These are phyloP conservation scores for Aurelia coerulea DNA, from an alignment of 30 jellyfish, hydroid and myxozoan genomes.

Conservation along the genomic window DNA sequence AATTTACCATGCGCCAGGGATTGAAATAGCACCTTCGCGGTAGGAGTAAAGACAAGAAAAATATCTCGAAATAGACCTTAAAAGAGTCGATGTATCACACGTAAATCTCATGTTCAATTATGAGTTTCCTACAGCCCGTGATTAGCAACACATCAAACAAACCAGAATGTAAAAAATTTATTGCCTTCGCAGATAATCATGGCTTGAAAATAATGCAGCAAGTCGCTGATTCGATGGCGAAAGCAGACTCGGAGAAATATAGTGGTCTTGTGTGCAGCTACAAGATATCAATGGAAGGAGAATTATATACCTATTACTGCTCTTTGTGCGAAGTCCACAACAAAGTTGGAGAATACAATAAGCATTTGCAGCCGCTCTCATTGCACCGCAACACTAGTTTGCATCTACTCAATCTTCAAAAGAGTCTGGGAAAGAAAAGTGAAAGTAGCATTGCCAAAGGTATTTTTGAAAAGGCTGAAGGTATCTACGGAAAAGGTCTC, in stretches of 20 bases:
- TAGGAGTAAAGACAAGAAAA: too few relatives aligned
- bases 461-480: constrained; percentile 26
- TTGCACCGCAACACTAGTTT: constrained; percentile 20
- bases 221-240: constrained; percentile 9
- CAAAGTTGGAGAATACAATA: background rate
- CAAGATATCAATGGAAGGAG: constrained; percentile 24
- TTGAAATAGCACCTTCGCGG: too few relatives aligned
- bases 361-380: constrained; percentile 26
- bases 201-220: constrained; percentile 17
- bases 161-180: too few relatives aligned
- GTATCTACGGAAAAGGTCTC: background rate
- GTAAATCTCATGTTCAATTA: too few relatives aligned
- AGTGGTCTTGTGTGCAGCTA: constrained; percentile 23
- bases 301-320: background rate
- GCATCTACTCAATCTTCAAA: constrained; percentile 16
- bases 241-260: constrained; percentile 21
- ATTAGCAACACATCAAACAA: too few relatives aligned
- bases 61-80: too few relatives aligned
- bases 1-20: too few relatives aligned
- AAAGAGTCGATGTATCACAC: too few relatives aligned
- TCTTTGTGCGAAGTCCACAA: background rate
- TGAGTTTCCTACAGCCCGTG: too few relatives aligned
- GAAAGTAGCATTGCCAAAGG: constrained; percentile 30
- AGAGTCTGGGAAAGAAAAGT: constrained; percentile 18
- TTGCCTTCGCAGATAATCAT: too few relatives aligned